Evolutionary conservation across 2,113 vertebrate genomes (phyloP).

Genomic region (Gila orcuttii): DNA sequence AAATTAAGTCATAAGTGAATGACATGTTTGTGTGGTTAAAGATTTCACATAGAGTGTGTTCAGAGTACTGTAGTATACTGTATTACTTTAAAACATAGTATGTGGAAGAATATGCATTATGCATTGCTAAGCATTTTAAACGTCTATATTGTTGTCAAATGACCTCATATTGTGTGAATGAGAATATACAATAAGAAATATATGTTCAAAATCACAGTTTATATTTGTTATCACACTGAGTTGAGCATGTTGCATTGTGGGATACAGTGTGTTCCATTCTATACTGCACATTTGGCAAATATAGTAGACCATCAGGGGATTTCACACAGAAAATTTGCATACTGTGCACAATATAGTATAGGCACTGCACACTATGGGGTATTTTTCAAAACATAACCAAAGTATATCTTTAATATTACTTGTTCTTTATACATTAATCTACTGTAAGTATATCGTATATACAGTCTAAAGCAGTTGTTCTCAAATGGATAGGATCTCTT

Average conservation of each 20-base stretch:
- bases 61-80: neutral
- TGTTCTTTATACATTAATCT: too few species aligned
- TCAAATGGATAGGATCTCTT: neutral
- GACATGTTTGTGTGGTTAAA: constrained; percentile 4
- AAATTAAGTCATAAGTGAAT: neutral
- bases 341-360: neutral
- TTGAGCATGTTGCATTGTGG: neutral
- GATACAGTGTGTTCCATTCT: neutral
- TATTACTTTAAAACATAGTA: neutral
- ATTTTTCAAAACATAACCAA: neutral
- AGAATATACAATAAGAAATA: neutral
- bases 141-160: neutral
- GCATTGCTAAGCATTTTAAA: too few species aligned
- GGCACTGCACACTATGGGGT: neutral
- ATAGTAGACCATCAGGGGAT: neutral
- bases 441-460: neutral
- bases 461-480: neutral
- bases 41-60: neutral
- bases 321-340: neutral
- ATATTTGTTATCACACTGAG: neutral
- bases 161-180: neutral
- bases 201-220: neutral
- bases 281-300: constrained; percentile 3
- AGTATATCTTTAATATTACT: too few species aligned
- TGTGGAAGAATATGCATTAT: neutral